Base-by-base conservation (phyloP, 2,113 vertebrate species). In the Phyllostomus hastatus region DNA sequence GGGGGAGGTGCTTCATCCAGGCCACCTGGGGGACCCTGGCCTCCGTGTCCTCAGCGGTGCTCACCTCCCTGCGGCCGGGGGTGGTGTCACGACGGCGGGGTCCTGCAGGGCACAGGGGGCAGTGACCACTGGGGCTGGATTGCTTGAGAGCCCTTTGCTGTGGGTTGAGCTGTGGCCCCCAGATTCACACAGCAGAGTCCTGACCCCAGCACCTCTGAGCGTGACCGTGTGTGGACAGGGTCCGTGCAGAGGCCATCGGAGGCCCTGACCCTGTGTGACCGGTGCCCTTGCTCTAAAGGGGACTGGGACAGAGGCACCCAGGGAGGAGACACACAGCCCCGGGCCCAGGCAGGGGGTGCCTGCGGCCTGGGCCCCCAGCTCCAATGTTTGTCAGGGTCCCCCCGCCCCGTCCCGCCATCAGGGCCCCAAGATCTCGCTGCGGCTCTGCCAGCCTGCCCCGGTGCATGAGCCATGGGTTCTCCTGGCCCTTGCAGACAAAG, bases 341-440 rank as follows among this genome's bases (percentile, higher is more conserved):
- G 38, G 17, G 66, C 4, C 0, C 1, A 52, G 64, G 1, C 6
- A 0, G 1, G 2, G 10, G 9, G 0, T 0, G 2, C 2, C 19
- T 57, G 28, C 7, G 3, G 5, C 4, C 3, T 12, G 16, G 10
- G 35, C 28, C 28, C 61, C 61, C 26, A 64, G 64, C 5, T 16
- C 64, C 6, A 2, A 26, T 26, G 3, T 64, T 15, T 64, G 4
- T 64, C 59, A 31, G 28, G 4, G 11, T 0, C 28, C 59, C 28
- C 10, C 61, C 28, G 1, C 12, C 38, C 35, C 3, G 48, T 31
- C 38, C 35, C 2, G 48, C 87, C 28, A 20, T 11, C 16, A 4
- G 14, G 38, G 9, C 46, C 72, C 41, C 0, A 9, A 57, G 33
- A 33, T n/a, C 93, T 17, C 7, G 2, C 24, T 14, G 9, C 1